phyloP scores from a whole-genome alignment of 1,140 invertebrate species.

The Megalonaias nervosa region DNA sequence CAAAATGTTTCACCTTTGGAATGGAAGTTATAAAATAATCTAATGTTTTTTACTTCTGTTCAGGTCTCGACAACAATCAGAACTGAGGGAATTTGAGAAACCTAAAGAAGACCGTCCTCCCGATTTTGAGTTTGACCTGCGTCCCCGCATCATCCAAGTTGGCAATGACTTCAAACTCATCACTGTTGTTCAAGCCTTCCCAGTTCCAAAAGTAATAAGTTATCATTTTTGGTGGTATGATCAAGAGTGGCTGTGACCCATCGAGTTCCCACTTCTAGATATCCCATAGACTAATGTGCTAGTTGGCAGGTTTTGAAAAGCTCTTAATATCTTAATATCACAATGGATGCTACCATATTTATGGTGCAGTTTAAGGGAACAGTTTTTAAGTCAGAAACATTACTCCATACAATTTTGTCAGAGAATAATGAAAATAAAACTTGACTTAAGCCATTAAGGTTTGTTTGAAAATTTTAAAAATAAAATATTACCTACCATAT shows the following conservation, averaged over 20 bases:
- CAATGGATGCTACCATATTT: too few relatives aligned
- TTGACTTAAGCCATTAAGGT: too few relatives aligned
- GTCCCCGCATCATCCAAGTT: constrained; percentile 96
- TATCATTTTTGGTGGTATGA: neutral
- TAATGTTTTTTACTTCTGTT: constrained; percentile 12
- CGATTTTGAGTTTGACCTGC: constrained; percentile 95
- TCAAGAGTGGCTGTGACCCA: neutral
- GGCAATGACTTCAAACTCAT: constrained; percentile 88
- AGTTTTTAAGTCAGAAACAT: too few relatives aligned
- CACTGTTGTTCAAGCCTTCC: constrained; percentile 95
- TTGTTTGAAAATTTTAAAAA: too few relatives aligned
- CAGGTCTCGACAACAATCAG: constrained; percentile 40
- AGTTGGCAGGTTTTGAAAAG: too few relatives aligned
- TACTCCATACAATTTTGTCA: too few relatives aligned
- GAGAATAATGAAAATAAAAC: too few relatives aligned
- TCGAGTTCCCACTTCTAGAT: too few relatives aligned
- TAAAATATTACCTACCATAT: too few relatives aligned
- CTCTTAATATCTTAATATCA: too few relatives aligned
- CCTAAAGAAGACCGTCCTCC: constrained; percentile 76
- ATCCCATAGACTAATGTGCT: too few relatives aligned
- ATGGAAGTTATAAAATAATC: neutral
- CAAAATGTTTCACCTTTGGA: neutral
- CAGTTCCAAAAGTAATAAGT: constrained; percentile 86
- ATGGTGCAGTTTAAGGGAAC: too few relatives aligned
- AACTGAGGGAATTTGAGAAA: constrained; percentile 54